Base-by-base conservation (phyloP, 30 jellyfish, hydroid and myxozoan genomes). In the Nemopilema nomurai region DNA sequence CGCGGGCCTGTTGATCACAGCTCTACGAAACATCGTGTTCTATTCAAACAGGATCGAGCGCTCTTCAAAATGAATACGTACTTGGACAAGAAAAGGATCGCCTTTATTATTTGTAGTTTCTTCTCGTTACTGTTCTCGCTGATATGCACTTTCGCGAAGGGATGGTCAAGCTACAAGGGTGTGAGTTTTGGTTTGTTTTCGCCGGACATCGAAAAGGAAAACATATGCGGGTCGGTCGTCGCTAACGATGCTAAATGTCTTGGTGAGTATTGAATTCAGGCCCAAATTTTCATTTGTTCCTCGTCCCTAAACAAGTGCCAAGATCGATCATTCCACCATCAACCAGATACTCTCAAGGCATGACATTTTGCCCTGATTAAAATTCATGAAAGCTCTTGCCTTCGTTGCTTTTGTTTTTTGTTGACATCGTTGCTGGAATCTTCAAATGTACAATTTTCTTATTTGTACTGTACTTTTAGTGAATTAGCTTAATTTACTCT, bases 111-210 rank as follows among this genome's bases (percentile, higher is more conserved):
- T 21, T 49, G 28, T 0, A 66, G 89, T 49, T 50, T 79, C 28
- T 57, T 79, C 23, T 79, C 89, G 26, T 31, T 64, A 30, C 70
- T 79, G 49, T 64, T 66, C 29, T 26, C 79, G 9, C 51, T 79
- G 33, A 79, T 79, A 21, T 79, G 89, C 32, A 28, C 80, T 0
- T 79, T 79, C 64, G 67, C 89, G 1, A 79, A 64, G 4, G 89
- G 89, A 28, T 79, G 89, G 89, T 31, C 89, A 4, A 79, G 80
- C 23, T 79, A 27, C 80, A 66, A 64, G 41, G 80, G 72, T 3
- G 80, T 20, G 17, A 19, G 51, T 16, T 79, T 26, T 23, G 89
- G 89, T 13, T 41, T 79, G 20, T 79, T 79, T 23, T 79, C 89
- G 30, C 89, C 89, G 18, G 89, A 79, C 32, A 79, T 65, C 27